A percentile compares a stretch with the other conserved stretches of the same genome.
phyloP scores from a whole-genome alignment of 2,888 invertebrate species.

The Aromia moschata region DNA sequence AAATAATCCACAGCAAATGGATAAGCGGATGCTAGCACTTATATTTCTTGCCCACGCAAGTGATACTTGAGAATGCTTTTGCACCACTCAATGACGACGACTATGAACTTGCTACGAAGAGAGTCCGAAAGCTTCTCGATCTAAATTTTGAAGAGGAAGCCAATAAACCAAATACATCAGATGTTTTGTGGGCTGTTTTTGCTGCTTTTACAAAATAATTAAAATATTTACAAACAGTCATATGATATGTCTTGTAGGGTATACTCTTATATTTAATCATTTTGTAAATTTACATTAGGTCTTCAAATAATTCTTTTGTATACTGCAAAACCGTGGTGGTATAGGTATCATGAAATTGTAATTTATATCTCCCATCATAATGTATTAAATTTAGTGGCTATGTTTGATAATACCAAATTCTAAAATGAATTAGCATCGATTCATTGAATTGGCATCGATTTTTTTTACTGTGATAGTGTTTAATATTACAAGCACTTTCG shows the following conservation, averaged over 20 bases:
- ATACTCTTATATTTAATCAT: constrained; percentile 31
- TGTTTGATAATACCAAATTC: constrained; percentile 18
- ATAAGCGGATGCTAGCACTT: constrained; percentile 91
- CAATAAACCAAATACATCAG: constrained; percentile 88
- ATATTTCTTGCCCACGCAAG: constrained; percentile 97
- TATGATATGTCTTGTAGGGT: constrained; percentile 33
- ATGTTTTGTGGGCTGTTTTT: constrained; percentile 99
- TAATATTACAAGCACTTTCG: constrained; percentile 19
- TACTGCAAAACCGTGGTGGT: constrained; percentile 10
- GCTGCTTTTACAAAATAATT: constrained; percentile 96
- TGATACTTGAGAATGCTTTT: constrained; percentile 98
- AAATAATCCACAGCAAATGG: constrained; percentile 97
- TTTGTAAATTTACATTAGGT: constrained; percentile 40
- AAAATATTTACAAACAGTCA: constrained; percentile 24
- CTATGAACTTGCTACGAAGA: constrained; percentile 97
- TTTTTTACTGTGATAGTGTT: constrained; percentile 32
- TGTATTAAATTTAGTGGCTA: constrained; percentile 31
- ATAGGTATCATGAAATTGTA: constrained; percentile 16
- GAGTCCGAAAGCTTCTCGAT: constrained; percentile 94
- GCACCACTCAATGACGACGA: constrained; percentile 97
- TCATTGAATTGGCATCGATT: constrained; percentile 5
- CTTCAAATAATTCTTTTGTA: constrained; percentile 23
- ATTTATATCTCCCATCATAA: constrained; percentile 19
- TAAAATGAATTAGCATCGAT: constrained; percentile 3
- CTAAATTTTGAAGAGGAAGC: constrained; percentile 97